Evolutionary conservation across 2,888 invertebrate genomes (phyloP).

Genomic region (Zele albiditarsus): DNA sequence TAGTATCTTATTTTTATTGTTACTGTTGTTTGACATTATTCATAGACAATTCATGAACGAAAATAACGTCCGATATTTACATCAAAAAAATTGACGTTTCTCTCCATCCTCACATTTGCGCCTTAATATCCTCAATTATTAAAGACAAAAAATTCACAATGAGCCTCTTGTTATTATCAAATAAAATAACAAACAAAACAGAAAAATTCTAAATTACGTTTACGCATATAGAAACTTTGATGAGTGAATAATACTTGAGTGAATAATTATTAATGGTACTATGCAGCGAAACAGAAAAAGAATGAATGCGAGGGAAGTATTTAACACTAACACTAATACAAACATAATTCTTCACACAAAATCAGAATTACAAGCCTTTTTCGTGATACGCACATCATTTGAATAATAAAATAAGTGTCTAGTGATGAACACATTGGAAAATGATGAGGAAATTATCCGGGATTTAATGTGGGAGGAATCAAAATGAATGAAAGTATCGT

Average conservation of each 20-base stretch:
- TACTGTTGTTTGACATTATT: constrained; percentile 3
- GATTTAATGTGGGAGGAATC: neutral
- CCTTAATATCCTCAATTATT: neutral
- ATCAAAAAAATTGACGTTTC: neutral
- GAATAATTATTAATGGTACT: neutral
- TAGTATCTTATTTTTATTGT: neutral
- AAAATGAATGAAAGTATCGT: constrained; percentile 17
- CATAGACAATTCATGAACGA: neutral
- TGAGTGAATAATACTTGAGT: neutral
- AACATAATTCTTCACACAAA: constrained; percentile 25
- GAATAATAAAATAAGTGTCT: constrained; percentile 2
- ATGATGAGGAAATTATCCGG: neutral
- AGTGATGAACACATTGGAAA: neutral
- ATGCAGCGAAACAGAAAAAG: neutral
- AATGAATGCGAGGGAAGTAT: neutral
- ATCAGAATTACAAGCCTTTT: constrained; percentile 7
- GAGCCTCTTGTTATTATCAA: neutral
- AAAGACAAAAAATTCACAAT: constrained; percentile 11
- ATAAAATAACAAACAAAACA: constrained; percentile 5
- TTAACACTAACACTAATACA: constrained; percentile 2
- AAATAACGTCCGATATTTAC: constrained; percentile 2
- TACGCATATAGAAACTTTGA: neutral
- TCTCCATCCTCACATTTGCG: constrained; percentile 19
- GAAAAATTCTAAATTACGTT: constrained; percentile 26
- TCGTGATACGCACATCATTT: constrained; percentile 27